These are phyloP conservation scores for Zaprionus inermis DNA, from an alignment of 1,140 invertebrate genomes.

Conservation along the genomic window DNA sequence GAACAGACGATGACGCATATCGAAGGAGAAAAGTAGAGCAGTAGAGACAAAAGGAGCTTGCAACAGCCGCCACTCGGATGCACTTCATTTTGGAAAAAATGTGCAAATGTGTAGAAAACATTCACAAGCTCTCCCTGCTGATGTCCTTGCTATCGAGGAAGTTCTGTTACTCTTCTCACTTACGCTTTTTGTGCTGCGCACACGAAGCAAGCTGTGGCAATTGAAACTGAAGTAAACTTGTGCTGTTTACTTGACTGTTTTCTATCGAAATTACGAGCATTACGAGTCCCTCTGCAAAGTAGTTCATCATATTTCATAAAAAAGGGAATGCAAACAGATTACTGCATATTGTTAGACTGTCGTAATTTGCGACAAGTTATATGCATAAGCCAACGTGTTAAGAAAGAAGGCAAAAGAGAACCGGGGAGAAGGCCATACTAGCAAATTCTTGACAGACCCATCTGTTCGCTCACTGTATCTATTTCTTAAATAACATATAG, in stretches of 20 bases:
- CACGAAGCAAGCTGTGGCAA: background rate
- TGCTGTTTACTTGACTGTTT: background rate
- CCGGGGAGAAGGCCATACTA: too few species aligned
- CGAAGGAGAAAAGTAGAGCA: constrained; percentile 19
- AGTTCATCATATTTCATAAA: background rate
- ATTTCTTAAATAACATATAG: too few species aligned
- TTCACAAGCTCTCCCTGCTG: background rate
- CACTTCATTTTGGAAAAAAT: background rate
- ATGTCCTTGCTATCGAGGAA: background rate
- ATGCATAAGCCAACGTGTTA: background rate
- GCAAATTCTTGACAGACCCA: too few species aligned
- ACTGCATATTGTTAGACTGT: background rate
- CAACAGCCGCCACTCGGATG: constrained; percentile 5
- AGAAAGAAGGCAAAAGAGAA: background rate
- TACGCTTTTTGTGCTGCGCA: background rate
- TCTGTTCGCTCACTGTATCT: too few species aligned
- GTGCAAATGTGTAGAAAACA: background rate
- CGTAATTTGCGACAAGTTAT: background rate
- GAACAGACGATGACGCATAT: background rate
- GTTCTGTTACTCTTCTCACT: background rate
- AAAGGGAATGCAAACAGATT: background rate
- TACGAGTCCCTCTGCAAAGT: background rate
- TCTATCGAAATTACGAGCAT: constrained; percentile 1
- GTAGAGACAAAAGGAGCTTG: constrained; percentile 9
- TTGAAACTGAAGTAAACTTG: constrained; percentile 1